Evolutionary conservation across 2,888 invertebrate genomes (phyloP).

Genomic region (Pomacea canaliculata): DNA sequence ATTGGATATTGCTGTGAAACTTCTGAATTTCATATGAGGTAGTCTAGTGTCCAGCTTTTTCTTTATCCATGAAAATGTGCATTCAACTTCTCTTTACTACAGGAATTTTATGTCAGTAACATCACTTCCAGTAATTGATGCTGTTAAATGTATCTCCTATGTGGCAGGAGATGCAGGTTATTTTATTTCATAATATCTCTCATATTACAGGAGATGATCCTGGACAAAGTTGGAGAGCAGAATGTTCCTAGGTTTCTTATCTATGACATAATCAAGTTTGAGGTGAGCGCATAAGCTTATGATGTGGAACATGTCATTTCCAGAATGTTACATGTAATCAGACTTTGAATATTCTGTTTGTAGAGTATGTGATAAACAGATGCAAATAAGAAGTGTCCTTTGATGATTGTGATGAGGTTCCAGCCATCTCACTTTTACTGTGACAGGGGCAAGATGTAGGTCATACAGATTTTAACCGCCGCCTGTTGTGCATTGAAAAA

Average conservation of each 20-base stretch:
- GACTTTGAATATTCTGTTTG: background rate
- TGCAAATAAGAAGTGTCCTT: no score
- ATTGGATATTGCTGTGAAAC: background rate
- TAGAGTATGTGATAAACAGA: background rate
- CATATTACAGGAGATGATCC: slow-evolving; percentile 89
- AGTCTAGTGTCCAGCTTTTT: no score
- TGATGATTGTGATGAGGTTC: no score
- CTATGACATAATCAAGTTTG: slow-evolving; percentile 92
- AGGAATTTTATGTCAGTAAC: no score
- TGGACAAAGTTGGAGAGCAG: slow-evolving; percentile 82
- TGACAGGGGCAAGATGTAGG: slow-evolving; percentile 79
- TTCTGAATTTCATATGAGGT: background rate
- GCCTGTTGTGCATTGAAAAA: slow-evolving; percentile 81
- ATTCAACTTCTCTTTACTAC: no score
- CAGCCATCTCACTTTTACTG: no score
- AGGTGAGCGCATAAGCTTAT: slow-evolving; percentile 68
- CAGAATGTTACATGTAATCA: background rate
- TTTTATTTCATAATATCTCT: no score
- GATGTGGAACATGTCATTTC: background rate
- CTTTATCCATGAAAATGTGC: no score
- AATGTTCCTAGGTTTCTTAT: slow-evolving; percentile 88
- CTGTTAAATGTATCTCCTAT: no score
- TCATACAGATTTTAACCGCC: slow-evolving; percentile 81
- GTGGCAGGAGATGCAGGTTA: no score
- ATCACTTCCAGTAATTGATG: no score